Evolutionary conservation across 2,888 invertebrate genomes (phyloP).

Genomic region (Tiliacea citrago): DNA sequence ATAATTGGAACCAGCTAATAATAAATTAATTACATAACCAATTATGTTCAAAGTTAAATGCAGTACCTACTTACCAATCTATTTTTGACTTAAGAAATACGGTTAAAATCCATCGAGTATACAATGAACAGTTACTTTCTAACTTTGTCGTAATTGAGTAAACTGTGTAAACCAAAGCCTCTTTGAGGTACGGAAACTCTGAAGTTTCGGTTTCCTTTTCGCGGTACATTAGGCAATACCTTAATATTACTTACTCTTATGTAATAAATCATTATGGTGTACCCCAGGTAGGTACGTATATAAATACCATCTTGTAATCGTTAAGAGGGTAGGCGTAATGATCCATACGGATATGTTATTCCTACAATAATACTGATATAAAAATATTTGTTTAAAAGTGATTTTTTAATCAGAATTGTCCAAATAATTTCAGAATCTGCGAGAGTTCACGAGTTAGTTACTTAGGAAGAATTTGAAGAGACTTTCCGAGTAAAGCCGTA

Average conservation of each 20-base stretch:
- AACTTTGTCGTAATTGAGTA: conserved; percentile 59
- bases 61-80: background rate
- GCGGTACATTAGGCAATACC: conserved; percentile 57
- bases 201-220: conserved; percentile 54
- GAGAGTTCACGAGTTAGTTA: background rate
- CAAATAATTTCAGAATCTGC: background rate
- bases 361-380: background rate
- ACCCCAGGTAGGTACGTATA: conserved; percentile 8
- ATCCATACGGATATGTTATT: background rate
- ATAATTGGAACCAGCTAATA: background rate
- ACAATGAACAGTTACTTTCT: conserved; percentile 34
- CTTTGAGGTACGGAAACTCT: conserved; percentile 39
- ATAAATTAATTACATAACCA: background rate
- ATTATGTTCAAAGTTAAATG: conserved; percentile 1
- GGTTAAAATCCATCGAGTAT: conserved; percentile 19
- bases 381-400: background rate
- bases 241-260: conserved; percentile 41
- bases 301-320: background rate
- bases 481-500: background rate
- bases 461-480: background rate
- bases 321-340: background rate
- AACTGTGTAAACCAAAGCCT: conserved; percentile 57
- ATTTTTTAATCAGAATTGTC: no score
- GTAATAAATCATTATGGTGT: conserved; percentile 41
- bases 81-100: conserved; percentile 12